Base-by-base conservation (phyloP, 2,113 vertebrate species). In the Clarias gariepinus region DNA sequence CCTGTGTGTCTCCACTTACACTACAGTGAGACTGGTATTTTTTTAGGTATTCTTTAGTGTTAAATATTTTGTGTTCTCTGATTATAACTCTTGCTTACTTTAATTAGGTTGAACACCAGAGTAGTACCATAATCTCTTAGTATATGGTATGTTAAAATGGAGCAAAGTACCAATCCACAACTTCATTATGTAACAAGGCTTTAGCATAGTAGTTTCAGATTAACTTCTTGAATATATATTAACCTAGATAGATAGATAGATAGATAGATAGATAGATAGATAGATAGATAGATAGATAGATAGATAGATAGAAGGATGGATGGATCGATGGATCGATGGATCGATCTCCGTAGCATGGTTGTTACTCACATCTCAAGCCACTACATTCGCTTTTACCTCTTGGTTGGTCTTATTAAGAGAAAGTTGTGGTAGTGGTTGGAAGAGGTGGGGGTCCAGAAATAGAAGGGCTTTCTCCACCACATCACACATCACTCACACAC, bases 391-490 rank as follows among this genome's bases (percentile, higher is more conserved):
- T 52, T 52, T 25, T 25, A 28, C 16, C 21, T 79, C 28, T 79
- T 60, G 52, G 52, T 58, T 36, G 21, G 5, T 60, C 28, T 21
- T 12, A 19, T 80, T 81, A 16, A 81, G 30, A 61, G 30, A 81
- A 81, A 61, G 77, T 36, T 16, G 28, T 60, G 30, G 57, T 80
- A 28, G 78, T 60, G 55, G 78, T 80, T 80, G 30, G 28, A 36
- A 36, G 55, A 18, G 78, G 33, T 61, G 78, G 57, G 77, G 57
- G 13, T 30, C 30, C 57, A 57, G 58, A 61, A 81, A 61, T 79
- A 12, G 28, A 36, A 80, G 19, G 18, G 8, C 78, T 80, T 80
- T 80, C 57, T 36, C n/a, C 9, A 81, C 57, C 57, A 81, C 57
- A 81, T 81, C 78, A 57, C 30, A 33, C 18, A 33, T 30, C 53